Base-by-base conservation (phyloP, 2,888 invertebrate species). In the Julus scanicus region DNA sequence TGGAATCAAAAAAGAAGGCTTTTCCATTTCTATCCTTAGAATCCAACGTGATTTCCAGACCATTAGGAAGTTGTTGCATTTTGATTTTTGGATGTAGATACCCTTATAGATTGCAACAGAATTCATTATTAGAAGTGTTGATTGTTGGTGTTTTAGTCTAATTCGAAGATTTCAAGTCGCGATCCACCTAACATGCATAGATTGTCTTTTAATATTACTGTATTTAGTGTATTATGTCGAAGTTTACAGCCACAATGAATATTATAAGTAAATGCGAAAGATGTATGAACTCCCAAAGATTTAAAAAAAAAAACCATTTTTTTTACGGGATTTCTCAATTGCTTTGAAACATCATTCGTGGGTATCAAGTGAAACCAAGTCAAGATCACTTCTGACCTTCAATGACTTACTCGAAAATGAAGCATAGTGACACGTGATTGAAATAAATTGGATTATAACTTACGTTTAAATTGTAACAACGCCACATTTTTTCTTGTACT, bases 1-100 rank as follows among this genome's bases (percentile, higher is more conserved):
- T 20, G 49, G 83, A 88, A 53, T 88, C 88, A 20, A 87, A 57
- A 87, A 63, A 87, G 8, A 6, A 39, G n/a, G 44, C 8, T 17
- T 48, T 49, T 49, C 17, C 37, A 17, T 49, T 17, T 17, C n/a
- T 20, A 37, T 39, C 6, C 17, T 84, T 29, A 9, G 40, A 40
- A n/a, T 29, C 15, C 1, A 84, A 44, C 11, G 84, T 44, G 8
- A 84, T 84, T 84, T 84, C 84, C 17, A 84, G 6, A 17, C 84
- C 84, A 71, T 71, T 71, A 8, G 63, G 9, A 71, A 71, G 20
- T 71, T 71, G 17, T 8, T 71, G 63, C 20, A 71, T 8, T 20
- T 71, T 71, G 8, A 71, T 9, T 71, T 20, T 71, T 71, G 63
- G 29, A 71, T 71, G 63, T 20, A 29, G 3, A 20, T 5, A 71